Conservation (phyloP, 2,888 invertebrate genomes). For the Subacronicta megacephala region DNA sequence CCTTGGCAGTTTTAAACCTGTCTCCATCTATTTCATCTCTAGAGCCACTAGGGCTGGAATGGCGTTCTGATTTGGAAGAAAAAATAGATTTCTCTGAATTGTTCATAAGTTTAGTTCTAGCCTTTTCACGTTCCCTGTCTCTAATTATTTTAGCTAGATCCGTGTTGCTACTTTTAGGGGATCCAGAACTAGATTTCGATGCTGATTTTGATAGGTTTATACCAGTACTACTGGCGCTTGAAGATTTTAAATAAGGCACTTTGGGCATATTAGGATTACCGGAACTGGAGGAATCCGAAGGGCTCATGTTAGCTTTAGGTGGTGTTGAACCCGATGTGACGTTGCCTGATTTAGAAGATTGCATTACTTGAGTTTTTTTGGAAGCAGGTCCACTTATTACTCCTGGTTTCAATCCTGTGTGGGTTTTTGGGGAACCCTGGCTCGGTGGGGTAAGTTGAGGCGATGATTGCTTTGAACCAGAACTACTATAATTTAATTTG, state of each 20-base stretch:
- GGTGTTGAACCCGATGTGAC: conserved; percentile 79
- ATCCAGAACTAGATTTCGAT: conserved; percentile 88
- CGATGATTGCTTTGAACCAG: conserved; percentile 85
- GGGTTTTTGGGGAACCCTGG: conserved; percentile 93
- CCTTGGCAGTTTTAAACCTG: conserved; percentile 91
- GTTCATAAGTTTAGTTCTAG: conserved; percentile 89
- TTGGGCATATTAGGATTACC: conserved; percentile 74
- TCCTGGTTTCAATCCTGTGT: conserved; percentile 95
- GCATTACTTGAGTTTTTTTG: conserved; percentile 92
- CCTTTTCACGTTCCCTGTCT: conserved; percentile 90
- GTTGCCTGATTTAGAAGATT: conserved; percentile 83
- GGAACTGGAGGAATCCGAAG: conserved; percentile 76
- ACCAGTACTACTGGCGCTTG: conserved; percentile 78
- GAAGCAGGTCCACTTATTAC: conserved; percentile 96
- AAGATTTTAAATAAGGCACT: conserved; percentile 86
- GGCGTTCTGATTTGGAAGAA: conserved; percentile 90
- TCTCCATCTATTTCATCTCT: conserved; percentile 91
- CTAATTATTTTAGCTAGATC: conserved; percentile 90
- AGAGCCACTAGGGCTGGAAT: conserved; percentile 91
- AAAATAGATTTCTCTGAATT: conserved; percentile 91
- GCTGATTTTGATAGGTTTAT: conserved; percentile 84
- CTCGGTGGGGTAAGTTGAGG: conserved; percentile 85
- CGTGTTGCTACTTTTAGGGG: conserved; percentile 90
- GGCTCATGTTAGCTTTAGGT: conserved; percentile 81
- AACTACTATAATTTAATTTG: conserved; percentile 81